These are phyloP conservation scores for Apodemia duryi DNA, from an alignment of 2,888 invertebrate genomes.

Conservation along the genomic window DNA sequence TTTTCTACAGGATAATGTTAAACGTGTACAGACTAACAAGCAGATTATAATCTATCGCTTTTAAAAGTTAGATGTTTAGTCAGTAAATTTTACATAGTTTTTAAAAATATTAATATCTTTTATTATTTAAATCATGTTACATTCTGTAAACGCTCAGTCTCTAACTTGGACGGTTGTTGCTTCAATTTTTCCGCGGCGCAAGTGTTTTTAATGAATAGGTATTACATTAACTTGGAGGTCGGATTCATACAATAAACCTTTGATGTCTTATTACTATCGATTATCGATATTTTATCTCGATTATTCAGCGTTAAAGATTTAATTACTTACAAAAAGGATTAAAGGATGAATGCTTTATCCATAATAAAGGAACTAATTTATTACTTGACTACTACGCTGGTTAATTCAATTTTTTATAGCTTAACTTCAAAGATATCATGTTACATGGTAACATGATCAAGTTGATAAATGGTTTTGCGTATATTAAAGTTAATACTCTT, in stretches of 20 bases:
- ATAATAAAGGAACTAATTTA: constrained; percentile 15
- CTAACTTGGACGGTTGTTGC: constrained; percentile 40
- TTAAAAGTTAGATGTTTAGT: too few species aligned
- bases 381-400: constrained; percentile 3
- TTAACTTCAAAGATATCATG: constrained; percentile 2
- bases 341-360: constrained; percentile 1
- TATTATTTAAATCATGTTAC: neutral
- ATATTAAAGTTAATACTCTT: too few species aligned
- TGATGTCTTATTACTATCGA: constrained; percentile 71
- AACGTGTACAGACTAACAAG: too few species aligned
- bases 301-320: constrained; percentile 32
- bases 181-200: constrained; percentile 56
- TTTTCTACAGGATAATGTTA: too few species aligned
- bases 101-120: neutral
- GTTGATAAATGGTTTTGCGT: too few species aligned
- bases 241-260: constrained; percentile 57
- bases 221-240: constrained; percentile 60
- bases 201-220: constrained; percentile 74
- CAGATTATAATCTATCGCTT: too few species aligned
- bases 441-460: neutral
- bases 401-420: constrained; percentile 9
- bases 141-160: constrained; percentile 20
- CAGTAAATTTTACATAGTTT: too few species aligned
- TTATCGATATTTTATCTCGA: constrained; percentile 48
- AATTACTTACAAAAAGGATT: constrained; percentile 11